phyloP scores from a whole-genome alignment of 1,140 invertebrate genomes.

The Plutomurus gul region DNA sequence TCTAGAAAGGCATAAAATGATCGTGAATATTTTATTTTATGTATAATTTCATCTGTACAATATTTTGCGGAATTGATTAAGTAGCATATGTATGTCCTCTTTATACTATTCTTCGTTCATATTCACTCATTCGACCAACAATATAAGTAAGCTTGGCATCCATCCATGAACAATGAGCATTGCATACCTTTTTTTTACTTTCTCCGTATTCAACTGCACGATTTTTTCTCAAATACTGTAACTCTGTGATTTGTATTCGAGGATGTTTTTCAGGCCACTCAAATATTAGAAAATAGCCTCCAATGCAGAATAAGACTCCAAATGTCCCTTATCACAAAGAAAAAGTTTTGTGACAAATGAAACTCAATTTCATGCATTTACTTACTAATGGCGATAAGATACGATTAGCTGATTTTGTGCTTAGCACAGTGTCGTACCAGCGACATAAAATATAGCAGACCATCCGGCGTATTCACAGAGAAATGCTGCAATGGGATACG shows the following conservation, averaged over 20 bases:
- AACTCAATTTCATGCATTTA: too few relatives aligned
- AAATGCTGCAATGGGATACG: conserved; percentile 58
- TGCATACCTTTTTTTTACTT: not conserved
- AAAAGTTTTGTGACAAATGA: not conserved
- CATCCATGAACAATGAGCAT: not conserved
- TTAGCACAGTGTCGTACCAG: conserved; percentile 41
- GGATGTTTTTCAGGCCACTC: conserved; percentile 62
- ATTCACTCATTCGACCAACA: not conserved
- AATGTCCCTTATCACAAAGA: conserved; percentile 48
- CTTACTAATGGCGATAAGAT: too few relatives aligned
- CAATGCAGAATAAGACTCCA: conserved; percentile 59
- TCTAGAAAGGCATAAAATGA: conserved; percentile 15
- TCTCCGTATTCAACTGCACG: conserved; percentile 21
- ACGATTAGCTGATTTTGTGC: not conserved
- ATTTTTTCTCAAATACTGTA: conserved; percentile 58
- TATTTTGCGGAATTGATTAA: not conserved
- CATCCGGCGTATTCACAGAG: conserved; percentile 59
- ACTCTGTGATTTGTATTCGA: conserved; percentile 61
- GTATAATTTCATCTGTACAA: not conserved
- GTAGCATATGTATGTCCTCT: not conserved
- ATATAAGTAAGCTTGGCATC: not conserved
- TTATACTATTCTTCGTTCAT: not conserved
- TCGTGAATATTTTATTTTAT: too few relatives aligned
- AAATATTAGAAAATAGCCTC: conserved; percentile 59
- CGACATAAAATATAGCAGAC: conserved; percentile 60